A percentile compares a stretch with the other conserved stretches of the same genome.
phyloP scores from a whole-genome alignment of 2,888 invertebrate species.

The Fissipunctia ypsillon region DNA sequence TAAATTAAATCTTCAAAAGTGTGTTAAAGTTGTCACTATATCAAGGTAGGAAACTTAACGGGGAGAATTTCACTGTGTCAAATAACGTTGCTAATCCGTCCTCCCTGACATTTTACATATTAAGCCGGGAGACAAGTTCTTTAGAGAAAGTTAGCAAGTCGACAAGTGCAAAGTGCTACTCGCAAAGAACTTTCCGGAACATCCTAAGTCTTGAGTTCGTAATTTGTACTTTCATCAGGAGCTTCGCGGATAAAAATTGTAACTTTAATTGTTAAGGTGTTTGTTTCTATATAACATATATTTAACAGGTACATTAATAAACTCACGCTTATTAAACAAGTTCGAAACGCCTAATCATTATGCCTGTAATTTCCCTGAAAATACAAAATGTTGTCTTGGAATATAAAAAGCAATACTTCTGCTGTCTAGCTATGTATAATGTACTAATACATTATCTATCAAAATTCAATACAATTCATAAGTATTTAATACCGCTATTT shows the following conservation, averaged over 20 bases:
- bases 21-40: constrained; percentile 54
- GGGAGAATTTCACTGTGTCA: constrained; percentile 75
- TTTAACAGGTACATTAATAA: too few species aligned
- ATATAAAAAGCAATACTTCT: background rate
- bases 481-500: constrained; percentile 21
- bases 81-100: constrained; percentile 78
- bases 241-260: constrained; percentile 39
- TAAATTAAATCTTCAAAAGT: constrained; percentile 63
- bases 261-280: constrained; percentile 20
- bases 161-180: constrained; percentile 66
- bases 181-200: constrained; percentile 63
- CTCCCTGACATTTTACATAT: constrained; percentile 81
- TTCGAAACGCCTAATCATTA: background rate
- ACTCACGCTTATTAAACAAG: background rate
- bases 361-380: background rate
- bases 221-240: constrained; percentile 54
- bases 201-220: constrained; percentile 57
- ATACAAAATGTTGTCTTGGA: background rate
- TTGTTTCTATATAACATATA: background rate
- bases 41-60: constrained; percentile 66
- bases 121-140: constrained; percentile 73
- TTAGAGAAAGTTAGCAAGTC: constrained; percentile 65
- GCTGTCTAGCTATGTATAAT: background rate
- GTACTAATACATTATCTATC: constrained; percentile 5
- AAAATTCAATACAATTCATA: constrained; percentile 27